These are phyloP conservation scores for Melanostoma scalare DNA, from an alignment of 2,888 invertebrate species.

Conservation along the genomic window DNA sequence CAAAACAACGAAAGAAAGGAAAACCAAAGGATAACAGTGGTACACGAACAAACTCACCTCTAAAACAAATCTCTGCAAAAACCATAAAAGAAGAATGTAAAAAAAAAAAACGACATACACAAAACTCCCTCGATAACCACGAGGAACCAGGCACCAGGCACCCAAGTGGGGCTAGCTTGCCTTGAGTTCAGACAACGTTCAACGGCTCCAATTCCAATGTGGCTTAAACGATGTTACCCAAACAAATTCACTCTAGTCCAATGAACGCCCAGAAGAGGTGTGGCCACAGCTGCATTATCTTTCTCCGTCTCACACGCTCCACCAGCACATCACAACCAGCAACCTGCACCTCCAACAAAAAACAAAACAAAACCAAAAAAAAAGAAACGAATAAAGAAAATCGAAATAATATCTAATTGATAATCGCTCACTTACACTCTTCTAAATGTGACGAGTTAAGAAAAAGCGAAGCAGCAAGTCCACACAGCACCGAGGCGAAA, in stretches of 20 bases:
- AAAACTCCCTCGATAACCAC: conserved; percentile 42
- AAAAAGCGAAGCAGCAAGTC: conserved; percentile 8
- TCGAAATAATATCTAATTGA: conserved; percentile 68
- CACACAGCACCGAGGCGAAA: conserved; percentile 24
- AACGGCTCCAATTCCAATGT: conserved; percentile 54
- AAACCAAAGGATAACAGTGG: conserved; percentile 62
- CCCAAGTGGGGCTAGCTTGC: conserved; percentile 41
- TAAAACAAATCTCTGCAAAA: conserved; percentile 60
- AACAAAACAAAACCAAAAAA: conserved; percentile 2
- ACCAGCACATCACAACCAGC: too few species aligned
- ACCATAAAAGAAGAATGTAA: conserved; percentile 14
- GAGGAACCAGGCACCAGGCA: conserved; percentile 17
- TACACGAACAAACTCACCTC: conserved; percentile 19
- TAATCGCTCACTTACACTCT: conserved; percentile 71
- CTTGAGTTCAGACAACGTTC: conserved; percentile 22
- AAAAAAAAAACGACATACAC: conserved; percentile 25
- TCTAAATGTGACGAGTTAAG: conserved; percentile 16
- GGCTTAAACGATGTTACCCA: conserved; percentile 60
- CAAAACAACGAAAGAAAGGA: conserved; percentile 17
- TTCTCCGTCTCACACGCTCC: conserved; percentile 72
- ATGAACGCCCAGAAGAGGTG: conserved; percentile 75
- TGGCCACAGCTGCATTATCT: conserved; percentile 72
- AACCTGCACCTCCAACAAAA: conserved; percentile 5
- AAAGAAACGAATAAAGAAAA: conserved; percentile 49
- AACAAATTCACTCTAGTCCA: conserved; percentile 71